Evolutionary conservation across 2,113 vertebrate species (phyloP).

Genomic region (Benitochromis conjunctus): DNA sequence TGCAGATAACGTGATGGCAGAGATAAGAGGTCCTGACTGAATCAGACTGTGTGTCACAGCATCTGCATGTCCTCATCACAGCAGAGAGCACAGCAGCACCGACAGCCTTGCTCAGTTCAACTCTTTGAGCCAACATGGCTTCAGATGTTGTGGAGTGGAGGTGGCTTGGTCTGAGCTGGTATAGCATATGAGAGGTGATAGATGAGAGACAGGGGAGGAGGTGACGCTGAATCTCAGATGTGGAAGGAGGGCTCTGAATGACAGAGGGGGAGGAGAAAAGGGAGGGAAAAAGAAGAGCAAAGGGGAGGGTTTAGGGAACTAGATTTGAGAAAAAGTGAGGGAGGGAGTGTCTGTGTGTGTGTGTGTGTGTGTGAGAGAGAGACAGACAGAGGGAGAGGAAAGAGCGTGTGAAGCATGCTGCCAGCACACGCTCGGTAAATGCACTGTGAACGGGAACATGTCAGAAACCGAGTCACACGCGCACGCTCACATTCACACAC

Average conservation of each 20-base stretch:
- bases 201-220: neutral
- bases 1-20: neutral
- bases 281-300: constrained; percentile 28
- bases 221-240: neutral
- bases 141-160: neutral
- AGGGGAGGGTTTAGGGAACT: constrained; percentile 54
- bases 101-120: constrained; percentile 30
- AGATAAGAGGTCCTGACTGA: constrained; percentile 19
- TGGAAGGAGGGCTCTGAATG: constrained; percentile 22
- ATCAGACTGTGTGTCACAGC: constrained; percentile 27
- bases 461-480: constrained; percentile 15
- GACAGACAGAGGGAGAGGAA: neutral
- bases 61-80: constrained; percentile 32
- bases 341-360: neutral
- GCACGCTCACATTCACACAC: constrained; percentile 22
- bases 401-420: constrained; percentile 60
- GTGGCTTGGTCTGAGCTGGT: neutral
- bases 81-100: neutral
- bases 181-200: neutral
- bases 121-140: constrained; percentile 50
- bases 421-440: constrained; percentile 53
- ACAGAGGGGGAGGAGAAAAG: constrained; percentile 36
- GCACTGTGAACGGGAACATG: constrained; percentile 61
- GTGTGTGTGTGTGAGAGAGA: neutral
- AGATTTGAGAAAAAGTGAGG: constrained; percentile 16